Evolutionary conservation across 2,888 invertebrate genomes (phyloP), one percentile per base, ranked within the genome.

Genomic region (Bembecia ichneumoniformis): DNA sequence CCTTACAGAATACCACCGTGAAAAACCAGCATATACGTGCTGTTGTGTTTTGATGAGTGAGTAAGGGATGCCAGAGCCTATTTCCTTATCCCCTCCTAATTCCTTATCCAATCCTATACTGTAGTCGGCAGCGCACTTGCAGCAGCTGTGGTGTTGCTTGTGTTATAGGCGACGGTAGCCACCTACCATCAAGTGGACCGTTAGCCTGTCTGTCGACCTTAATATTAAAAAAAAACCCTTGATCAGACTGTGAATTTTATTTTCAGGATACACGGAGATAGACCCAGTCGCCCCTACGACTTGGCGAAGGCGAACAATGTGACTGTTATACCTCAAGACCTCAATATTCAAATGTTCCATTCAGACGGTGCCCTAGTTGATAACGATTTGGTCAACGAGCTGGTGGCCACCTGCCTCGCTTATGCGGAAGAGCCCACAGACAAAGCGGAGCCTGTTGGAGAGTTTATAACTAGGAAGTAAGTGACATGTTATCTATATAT

Each of bases 181-280:
- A 17, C 3, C 1, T 1, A 17, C 17, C 17, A 17, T 17, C 17
- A 17, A 17, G 3, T 17, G 17, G 17, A 17, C 17, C 1, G 1
- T 17, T 4, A 17, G 17, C 17, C 17, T 17, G 17, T 17, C 17
- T 17, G 17, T 17, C 17, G 17, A 3, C 17, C 3, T 17, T 17
- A 17, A 17, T 4, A 17, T 17, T 4, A 17, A 17, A 3, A 36
- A 9, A 17, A 17, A 17, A 17, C 1, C 17, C 1, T n/a, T n/a
- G 4, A 17, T 1, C 17, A 17, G 17, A n/a, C n/a, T n/a, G n/a
- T n/a, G n/a, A n/a, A n/a, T 35, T 1, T 40, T 40, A 17, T 13
- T 11, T 34, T 3, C 57, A 82, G 83, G 83, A 80, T 83, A 47
- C 83, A 83, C 46, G 83, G 83, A 0, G 68, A 68, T 1, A 46